A percentile compares a stretch with the other conserved stretches of the same genome.
These are phyloP conservation scores for Drosophila yooni DNA, from an alignment of 2,888 invertebrate species.

Conservation along the genomic window DNA sequence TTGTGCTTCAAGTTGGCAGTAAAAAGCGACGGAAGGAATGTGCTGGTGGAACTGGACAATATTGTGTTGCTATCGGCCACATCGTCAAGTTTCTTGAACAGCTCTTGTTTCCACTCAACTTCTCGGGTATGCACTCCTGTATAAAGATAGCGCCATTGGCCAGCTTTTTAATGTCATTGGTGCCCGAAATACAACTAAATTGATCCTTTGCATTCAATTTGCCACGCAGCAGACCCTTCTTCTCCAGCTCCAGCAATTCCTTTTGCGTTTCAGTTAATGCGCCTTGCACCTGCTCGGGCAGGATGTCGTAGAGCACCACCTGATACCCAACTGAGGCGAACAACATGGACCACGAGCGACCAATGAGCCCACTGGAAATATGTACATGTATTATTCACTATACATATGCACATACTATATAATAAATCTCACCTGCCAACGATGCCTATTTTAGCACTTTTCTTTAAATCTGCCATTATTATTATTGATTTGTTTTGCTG, in stretches of 20 bases:
- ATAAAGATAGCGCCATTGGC: slow-evolving; percentile 92
- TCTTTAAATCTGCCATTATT: slow-evolving; percentile 77
- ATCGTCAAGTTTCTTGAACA: slow-evolving; percentile 92
- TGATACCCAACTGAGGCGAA: slow-evolving; percentile 96
- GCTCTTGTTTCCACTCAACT: slow-evolving; percentile 92
- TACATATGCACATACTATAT: background rate
- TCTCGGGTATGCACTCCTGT: slow-evolving; percentile 98
- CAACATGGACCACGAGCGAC: slow-evolving; percentile 98
- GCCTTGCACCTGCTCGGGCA: slow-evolving; percentile 89
- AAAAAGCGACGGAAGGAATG: slow-evolving; percentile 94
- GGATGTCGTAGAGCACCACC: slow-evolving; percentile 94
- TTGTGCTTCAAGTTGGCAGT: slow-evolving; percentile 92
- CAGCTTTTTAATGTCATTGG: slow-evolving; percentile 88
- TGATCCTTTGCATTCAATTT: slow-evolving; percentile 91
- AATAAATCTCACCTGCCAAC: slow-evolving; percentile 88
- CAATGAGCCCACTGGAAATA: slow-evolving; percentile 93
- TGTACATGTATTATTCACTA: background rate
- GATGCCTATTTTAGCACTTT: slow-evolving; percentile 90
- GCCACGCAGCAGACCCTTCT: slow-evolving; percentile 91
- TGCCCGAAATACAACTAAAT: slow-evolving; percentile 91
- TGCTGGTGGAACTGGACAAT: slow-evolving; percentile 96
- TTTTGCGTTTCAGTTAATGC: slow-evolving; percentile 91
- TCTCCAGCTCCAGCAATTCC: slow-evolving; percentile 90
- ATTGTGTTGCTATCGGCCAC: slow-evolving; percentile 91
- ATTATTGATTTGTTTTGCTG: slow-evolving; percentile 9